Conservation (phyloP, 2,888 invertebrate species). For the Beris morrisii region DNA sequence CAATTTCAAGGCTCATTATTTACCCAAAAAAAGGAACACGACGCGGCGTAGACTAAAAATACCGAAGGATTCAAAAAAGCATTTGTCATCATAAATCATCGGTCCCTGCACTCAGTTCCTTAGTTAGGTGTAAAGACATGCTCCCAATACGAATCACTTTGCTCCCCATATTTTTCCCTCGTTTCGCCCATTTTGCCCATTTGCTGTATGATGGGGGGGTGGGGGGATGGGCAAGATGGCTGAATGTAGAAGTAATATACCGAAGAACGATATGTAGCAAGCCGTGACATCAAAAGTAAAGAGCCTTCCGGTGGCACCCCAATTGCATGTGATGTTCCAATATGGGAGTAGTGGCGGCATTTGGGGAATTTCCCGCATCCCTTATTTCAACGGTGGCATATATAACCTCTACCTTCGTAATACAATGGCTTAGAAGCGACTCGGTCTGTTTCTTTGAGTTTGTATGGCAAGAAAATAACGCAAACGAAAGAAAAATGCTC, state of each 20-base stretch:
- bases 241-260: too few species aligned
- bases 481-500: constrained; percentile 28
- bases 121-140: constrained; percentile 24
- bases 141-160: constrained; percentile 30
- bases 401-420: too few species aligned
- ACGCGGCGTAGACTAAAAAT: neutral
- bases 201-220: neutral
- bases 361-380: too few species aligned
- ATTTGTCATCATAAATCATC: constrained; percentile 31
- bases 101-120: constrained; percentile 7
- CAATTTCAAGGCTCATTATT: constrained; percentile 19
- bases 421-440: too few species aligned
- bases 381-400: too few species aligned
- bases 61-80: constrained; percentile 16
- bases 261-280: too few species aligned
- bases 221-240: too few species aligned
- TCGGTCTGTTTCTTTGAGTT: too few species aligned
- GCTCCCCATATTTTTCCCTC: constrained; percentile 1
- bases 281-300: too few species aligned
- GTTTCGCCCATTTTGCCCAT: constrained; percentile 1
- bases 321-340: too few species aligned
- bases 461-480: constrained; percentile 1
- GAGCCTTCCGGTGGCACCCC: too few species aligned
- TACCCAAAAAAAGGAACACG: constrained; percentile 7
- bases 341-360: too few species aligned